A percentile compares a stretch with the other conserved stretches of the same genome.
phyloP scores from a whole-genome alignment of 2,797 vertebrate species.

The Hydrocynus forskahlii region DNA sequence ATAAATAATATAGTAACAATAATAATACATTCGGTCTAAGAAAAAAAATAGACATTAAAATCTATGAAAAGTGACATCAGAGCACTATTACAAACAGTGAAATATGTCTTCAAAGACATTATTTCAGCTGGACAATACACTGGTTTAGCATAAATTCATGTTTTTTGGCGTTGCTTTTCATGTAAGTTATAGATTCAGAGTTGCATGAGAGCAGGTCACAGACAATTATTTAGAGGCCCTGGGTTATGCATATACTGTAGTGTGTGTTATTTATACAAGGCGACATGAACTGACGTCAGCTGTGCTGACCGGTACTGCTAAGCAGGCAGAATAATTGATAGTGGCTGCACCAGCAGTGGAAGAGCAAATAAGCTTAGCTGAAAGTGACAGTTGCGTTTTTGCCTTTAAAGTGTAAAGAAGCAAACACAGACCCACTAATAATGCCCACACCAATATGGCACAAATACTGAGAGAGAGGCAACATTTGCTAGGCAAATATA shows the following conservation, averaged over 20 bases:
- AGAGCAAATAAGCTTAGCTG: constrained; percentile 29
- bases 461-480: background rate
- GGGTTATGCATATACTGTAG: constrained; percentile 1
- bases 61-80: too few species aligned
- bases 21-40: too few species aligned
- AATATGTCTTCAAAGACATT: too few species aligned
- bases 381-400: constrained; percentile 18
- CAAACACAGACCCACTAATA: constrained; percentile 7
- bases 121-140: background rate
- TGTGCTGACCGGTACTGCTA: background rate
- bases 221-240: background rate
- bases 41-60: too few species aligned
- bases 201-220: constrained; percentile 2
- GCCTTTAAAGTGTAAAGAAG: constrained; percentile 22
- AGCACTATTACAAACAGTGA: too few species aligned
- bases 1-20: too few species aligned
- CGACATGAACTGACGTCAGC: constrained; percentile 16
- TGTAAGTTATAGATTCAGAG: background rate
- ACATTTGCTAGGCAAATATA: constrained; percentile 44
- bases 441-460: background rate
- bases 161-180: background rate
- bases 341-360: constrained; percentile 9
- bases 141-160: background rate
- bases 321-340: constrained; percentile 26
- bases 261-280: constrained; percentile 6